Base-by-base conservation (phyloP, 2,113 vertebrate species). In the Gasterosteus nipponicus region DNA sequence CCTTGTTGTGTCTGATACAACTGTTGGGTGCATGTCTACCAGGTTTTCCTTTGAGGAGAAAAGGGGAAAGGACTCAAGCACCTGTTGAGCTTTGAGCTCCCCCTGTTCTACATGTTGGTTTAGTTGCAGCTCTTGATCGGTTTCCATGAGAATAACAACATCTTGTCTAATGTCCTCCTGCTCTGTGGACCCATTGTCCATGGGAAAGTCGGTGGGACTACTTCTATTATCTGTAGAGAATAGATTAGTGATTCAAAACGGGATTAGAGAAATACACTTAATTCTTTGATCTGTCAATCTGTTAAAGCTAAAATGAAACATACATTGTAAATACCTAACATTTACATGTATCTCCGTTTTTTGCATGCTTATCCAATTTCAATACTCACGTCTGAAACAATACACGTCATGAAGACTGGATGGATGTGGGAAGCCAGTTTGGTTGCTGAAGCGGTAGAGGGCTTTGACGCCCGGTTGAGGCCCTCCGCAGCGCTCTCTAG, bases 361-460 rank as follows among this genome's bases (percentile, higher is more conserved):
- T 38, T 22, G 11, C 15, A 68, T 51, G 7, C 26, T 0, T 26
- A 47, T 47, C 18, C 41, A 46, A 58, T 46, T 11, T 46, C 57
- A 31, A 35, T 8, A 41, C 88, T 92, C 89, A 98, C 97, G 95
- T 96, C 79, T 93, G 78, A 97, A 99, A 82, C 98, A 99, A 76
- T 96, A 98, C 1, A 94, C 97, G 0, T 97, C 96, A 74, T 97
- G 94, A 77, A 86, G 94, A 86, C 92, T 95, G 68, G 90, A 88
- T 2, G 95, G 91, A 16, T 96, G 94, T 16, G 97, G 97, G 85
- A 98, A 99, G 19, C 97, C 96, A 0, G 97, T 99, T 92, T 98
- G 98, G 91, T 99, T 98, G 35, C 92, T 95, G 90, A 96, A 97
- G 53, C 92, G 94, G 91, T 98, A 99, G 58, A 99, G 77, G 2